phyloP scores from a whole-genome alignment of 1,140 invertebrate genomes.

The Orchestia grillus region DNA sequence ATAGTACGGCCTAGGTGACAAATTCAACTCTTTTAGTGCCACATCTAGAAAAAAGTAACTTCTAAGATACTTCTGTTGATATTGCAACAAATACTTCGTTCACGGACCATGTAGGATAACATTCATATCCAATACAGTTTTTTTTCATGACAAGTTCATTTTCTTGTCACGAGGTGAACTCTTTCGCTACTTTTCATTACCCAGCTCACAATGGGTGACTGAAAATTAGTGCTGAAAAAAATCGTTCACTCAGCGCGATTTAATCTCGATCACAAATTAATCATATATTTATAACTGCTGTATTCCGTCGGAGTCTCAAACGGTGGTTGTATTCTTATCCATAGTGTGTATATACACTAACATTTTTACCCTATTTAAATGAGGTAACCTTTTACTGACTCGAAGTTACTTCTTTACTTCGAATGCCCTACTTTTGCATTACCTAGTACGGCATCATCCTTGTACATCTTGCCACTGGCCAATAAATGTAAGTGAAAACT shows the following conservation, averaged over 20 bases:
- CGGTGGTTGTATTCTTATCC: neutral
- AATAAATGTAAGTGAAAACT: neutral
- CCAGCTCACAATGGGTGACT: too few species aligned
- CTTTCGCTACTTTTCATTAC: too few species aligned
- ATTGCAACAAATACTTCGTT: neutral
- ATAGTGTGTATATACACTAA: neutral
- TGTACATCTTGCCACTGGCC: neutral
- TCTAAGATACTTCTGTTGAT: neutral
- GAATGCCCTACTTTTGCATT: neutral
- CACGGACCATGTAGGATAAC: too few species aligned
- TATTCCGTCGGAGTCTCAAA: neutral
- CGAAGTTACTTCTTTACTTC: neutral
- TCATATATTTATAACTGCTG: neutral
- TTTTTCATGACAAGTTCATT: too few species aligned
- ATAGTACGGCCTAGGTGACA: neutral
- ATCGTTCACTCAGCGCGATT: too few species aligned
- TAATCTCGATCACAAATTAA: too few species aligned
- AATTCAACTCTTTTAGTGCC: neutral
- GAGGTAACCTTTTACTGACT: neutral
- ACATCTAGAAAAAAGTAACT: neutral
- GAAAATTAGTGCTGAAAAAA: too few species aligned
- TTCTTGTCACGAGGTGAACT: too few species aligned
- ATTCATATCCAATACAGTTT: too few species aligned
- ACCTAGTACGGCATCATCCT: neutral
- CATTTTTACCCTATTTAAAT: neutral